These are phyloP conservation scores for Scrobipalpa costella DNA, from an alignment of 2,888 invertebrate genomes.

Conservation along the genomic window DNA sequence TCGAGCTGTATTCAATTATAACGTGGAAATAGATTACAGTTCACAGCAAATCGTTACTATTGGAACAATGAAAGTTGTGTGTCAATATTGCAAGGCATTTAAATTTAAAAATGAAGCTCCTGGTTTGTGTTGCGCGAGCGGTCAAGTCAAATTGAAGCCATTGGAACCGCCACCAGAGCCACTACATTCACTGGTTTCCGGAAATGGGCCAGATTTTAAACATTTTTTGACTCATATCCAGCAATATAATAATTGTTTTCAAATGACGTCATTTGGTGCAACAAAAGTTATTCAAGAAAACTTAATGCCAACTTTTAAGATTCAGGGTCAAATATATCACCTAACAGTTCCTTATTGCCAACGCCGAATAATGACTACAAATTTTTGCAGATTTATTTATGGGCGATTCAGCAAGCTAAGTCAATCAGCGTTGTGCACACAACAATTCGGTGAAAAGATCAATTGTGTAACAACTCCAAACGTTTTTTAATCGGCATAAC, in stretches of 20 bases:
- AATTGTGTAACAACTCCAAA: slow-evolving; percentile 35
- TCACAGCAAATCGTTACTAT: too few species aligned
- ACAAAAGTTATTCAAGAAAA: background rate
- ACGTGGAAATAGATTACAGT: too few species aligned
- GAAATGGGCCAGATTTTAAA: background rate
- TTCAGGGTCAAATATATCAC: slow-evolving; percentile 36
- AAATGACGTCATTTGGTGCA: too few species aligned
- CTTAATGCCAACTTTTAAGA: slow-evolving; percentile 28
- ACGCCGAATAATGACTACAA: slow-evolving; percentile 25
- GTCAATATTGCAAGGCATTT: background rate
- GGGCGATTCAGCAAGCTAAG: slow-evolving; percentile 31
- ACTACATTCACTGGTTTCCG: background rate
- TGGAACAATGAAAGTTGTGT: background rate
- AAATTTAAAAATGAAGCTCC: background rate
- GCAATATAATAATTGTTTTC: background rate
- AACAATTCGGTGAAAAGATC: slow-evolving; percentile 17
- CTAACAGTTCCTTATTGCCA: slow-evolving; percentile 32
- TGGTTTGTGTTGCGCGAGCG: background rate
- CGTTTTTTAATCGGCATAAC: slow-evolving; percentile 39
- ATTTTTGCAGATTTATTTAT: slow-evolving; percentile 34
- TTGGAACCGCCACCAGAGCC: background rate
- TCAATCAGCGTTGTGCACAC: slow-evolving; percentile 29
- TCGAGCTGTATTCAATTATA: too few species aligned
- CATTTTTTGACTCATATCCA: background rate
- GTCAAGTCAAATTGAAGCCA: background rate